Evolutionary conservation across 2,113 vertebrate genomes (phyloP).

Genomic region (Pimephales promelas): DNA sequence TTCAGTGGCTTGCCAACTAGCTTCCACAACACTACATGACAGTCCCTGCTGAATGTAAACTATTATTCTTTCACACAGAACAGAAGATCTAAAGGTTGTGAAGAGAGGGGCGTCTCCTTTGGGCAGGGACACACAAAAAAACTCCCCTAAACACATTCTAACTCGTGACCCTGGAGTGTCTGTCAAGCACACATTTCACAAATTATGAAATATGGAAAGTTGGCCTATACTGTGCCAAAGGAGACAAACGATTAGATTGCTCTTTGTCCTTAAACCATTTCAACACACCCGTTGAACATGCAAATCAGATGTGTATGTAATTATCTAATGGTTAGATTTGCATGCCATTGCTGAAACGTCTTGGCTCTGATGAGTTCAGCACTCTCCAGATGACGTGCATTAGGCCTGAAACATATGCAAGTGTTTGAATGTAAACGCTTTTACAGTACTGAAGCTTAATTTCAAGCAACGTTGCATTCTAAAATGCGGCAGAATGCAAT

Average conservation of each 20-base stretch:
- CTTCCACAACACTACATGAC: background rate
- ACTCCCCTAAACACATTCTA: background rate
- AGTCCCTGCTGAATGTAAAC: background rate
- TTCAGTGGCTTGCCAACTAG: background rate
- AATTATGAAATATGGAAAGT: slow-evolving; percentile 1
- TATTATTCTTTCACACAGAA: background rate
- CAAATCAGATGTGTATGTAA: slow-evolving; percentile 2
- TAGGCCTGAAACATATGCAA: background rate
- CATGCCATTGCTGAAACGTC: background rate
- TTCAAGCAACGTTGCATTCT: background rate
- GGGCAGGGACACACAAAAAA: background rate
- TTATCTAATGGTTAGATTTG: slow-evolving; percentile 9
- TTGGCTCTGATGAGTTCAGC: background rate
- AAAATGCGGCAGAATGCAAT: background rate
- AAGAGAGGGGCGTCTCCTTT: background rate
- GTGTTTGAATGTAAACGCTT: background rate
- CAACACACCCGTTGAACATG: background rate
- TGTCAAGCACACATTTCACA: background rate
- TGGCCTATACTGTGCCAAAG: slow-evolving; percentile 28
- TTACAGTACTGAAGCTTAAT: background rate
- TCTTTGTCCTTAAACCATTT: slow-evolving; percentile 1
- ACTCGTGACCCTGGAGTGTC: slow-evolving; percentile 19
- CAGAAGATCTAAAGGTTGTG: background rate
- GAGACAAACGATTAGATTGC: slow-evolving; percentile 12
- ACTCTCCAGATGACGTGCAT: background rate